Conservation (phyloP, 2,113 vertebrate genomes). For the Scortum barcoo region DNA sequence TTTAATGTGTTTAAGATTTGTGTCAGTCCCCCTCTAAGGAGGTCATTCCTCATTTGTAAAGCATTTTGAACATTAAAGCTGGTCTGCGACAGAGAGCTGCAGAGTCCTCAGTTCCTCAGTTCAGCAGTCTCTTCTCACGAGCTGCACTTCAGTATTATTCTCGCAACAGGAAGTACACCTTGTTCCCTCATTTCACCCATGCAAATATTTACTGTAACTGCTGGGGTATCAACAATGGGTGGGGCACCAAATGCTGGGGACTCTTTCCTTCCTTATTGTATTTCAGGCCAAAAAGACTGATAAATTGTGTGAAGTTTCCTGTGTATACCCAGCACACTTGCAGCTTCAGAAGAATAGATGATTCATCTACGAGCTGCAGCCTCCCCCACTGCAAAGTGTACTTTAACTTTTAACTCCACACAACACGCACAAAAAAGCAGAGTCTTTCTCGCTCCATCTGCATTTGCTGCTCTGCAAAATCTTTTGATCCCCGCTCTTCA, state of each 20-base stretch:
- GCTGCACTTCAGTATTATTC: constrained; percentile 49
- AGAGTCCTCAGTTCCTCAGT: background rate
- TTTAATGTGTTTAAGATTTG: constrained; percentile 13
- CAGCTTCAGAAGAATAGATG: constrained; percentile 10
- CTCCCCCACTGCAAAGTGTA: background rate
- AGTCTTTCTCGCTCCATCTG: constrained; percentile 17
- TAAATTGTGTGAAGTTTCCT: constrained; percentile 42
- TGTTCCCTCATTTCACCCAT: constrained; percentile 77
- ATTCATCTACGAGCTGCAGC: constrained; percentile 19
- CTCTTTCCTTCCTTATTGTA: constrained; percentile 68
- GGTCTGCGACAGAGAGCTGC: background rate
- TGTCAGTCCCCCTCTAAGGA: background rate
- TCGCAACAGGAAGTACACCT: constrained; percentile 80
- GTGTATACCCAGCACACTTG: background rate
- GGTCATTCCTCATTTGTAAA: constrained; percentile 4
- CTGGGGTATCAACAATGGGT: constrained; percentile 67
- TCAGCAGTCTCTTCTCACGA: constrained; percentile 19
- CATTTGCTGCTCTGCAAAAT: constrained; percentile 17
- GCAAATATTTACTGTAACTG: constrained; percentile 84
- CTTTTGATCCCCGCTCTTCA: constrained; percentile 1
- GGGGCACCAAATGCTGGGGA: constrained; percentile 39
- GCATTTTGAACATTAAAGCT: background rate
- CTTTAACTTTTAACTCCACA: background rate
- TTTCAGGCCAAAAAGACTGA: constrained; percentile 35
- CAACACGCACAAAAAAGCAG: background rate